These are phyloP conservation scores for Ganaspis brasiliensis DNA, from an alignment of 2,888 invertebrate genomes.

Conservation along the genomic window DNA sequence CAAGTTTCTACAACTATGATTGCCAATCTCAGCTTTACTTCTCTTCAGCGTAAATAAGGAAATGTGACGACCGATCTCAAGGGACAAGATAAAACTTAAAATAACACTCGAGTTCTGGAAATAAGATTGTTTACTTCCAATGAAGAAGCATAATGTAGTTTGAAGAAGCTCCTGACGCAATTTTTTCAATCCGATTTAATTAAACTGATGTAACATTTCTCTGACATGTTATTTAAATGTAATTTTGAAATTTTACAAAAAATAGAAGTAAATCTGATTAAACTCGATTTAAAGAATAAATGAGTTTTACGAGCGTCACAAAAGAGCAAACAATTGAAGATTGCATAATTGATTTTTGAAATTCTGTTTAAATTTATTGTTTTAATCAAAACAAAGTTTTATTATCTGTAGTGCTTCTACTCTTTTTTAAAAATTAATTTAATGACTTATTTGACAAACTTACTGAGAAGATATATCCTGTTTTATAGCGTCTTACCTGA, in stretches of 20 bases:
- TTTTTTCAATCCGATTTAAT: not conserved
- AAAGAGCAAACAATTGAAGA: too few species aligned
- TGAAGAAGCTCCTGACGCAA: not conserved
- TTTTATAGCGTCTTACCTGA: slow-evolving; percentile 2
- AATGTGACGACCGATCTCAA: not conserved
- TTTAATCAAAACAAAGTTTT: too few species aligned
- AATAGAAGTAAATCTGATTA: not conserved
- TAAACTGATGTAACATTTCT: too few species aligned
- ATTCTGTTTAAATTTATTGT: too few species aligned
- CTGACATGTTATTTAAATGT: too few species aligned
- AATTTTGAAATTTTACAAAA: not conserved
- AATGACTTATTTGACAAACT: not conserved
- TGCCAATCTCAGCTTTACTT: slow-evolving; percentile 20
- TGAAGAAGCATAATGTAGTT: not conserved
- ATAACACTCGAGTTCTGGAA: not conserved
- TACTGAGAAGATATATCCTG: not conserved
- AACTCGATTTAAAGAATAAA: not conserved
- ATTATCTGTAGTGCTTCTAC: too few species aligned
- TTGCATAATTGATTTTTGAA: too few species aligned
- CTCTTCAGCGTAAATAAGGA: slow-evolving; percentile 18
- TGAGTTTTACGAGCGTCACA: too few species aligned
- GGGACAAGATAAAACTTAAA: slow-evolving; percentile 24
- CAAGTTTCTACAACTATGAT: slow-evolving; percentile 29
- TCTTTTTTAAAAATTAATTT: not conserved
- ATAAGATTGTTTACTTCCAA: slow-evolving; percentile 3